Conservation (phyloP, 2,888 invertebrate species). For the Drosophila pegasa region DNA sequence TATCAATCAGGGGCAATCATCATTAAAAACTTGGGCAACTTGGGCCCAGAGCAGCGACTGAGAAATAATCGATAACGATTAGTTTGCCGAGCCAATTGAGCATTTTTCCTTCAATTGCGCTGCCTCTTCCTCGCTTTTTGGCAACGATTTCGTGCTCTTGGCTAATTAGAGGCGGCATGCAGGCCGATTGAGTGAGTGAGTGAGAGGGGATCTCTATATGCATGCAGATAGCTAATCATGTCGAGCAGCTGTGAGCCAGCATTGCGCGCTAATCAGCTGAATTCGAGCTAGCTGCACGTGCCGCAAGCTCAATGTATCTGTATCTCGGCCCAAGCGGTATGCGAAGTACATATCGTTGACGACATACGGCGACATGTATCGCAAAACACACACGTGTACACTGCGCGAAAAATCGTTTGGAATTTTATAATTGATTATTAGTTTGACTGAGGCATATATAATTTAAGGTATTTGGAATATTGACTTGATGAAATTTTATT, state of each 20-base stretch:
- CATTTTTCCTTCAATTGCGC: neutral
- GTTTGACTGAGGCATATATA: neutral
- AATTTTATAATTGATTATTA: conserved; percentile 4
- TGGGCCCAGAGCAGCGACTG: conserved; percentile 18
- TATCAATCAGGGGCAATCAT: conserved; percentile 75
- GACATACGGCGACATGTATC: conserved; percentile 1
- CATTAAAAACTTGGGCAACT: conserved; percentile 61
- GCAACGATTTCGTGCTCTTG: conserved; percentile 31
- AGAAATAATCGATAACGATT: conserved; percentile 50
- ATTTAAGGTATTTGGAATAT: too few relatives aligned
- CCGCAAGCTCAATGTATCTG: conserved; percentile 24
- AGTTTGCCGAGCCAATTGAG: conserved; percentile 33
- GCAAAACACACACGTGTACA: conserved; percentile 1
- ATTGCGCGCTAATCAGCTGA: conserved; percentile 40
- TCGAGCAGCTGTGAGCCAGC: conserved; percentile 47
- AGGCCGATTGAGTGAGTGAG: conserved; percentile 4
- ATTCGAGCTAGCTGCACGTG: conserved; percentile 46
- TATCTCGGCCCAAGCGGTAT: conserved; percentile 27
- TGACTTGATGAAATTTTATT: too few relatives aligned
- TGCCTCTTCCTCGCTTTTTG: conserved; percentile 23
- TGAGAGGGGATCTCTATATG: neutral
- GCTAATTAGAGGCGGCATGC: conserved; percentile 40
- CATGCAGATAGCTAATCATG: conserved; percentile 23
- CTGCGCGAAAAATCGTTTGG: conserved; percentile 3
- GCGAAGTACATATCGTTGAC: conserved; percentile 28